phyloP scores from a whole-genome alignment of 2,113 vertebrate species.

The Hippocampus abdominalis region DNA sequence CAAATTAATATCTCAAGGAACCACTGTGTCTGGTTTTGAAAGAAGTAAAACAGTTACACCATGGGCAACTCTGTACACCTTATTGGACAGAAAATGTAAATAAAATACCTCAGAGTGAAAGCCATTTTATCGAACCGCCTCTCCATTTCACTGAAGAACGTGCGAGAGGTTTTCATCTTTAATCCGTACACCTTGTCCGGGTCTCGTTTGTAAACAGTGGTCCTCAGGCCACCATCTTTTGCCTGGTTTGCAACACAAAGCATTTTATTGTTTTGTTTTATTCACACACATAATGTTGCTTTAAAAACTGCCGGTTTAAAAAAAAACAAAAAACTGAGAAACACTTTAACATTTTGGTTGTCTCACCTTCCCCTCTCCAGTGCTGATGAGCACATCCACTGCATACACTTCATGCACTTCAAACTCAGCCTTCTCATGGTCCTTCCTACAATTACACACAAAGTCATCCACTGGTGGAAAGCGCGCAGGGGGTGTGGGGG shows the following conservation, averaged over 20 bases:
- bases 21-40: not conserved
- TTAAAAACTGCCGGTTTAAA: not conserved
- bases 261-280: not conserved
- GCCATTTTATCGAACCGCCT: conserved; percentile 95
- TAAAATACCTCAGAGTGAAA: conserved; percentile 87
- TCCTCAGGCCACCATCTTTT: conserved; percentile 91
- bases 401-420: conserved; percentile 98
- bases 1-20: too few relatives aligned
- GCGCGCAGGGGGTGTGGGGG: not conserved
- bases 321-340: not conserved
- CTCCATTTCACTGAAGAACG: conserved; percentile 96
- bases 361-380: conserved; percentile 93
- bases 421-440: conserved; percentile 97
- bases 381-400: conserved; percentile 93
- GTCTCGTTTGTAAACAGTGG: conserved; percentile 96
- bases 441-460: conserved; percentile 77
- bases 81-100: not conserved
- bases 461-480: not conserved
- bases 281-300: not conserved
- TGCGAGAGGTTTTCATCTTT: conserved; percentile 98
- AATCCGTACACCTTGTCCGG: conserved; percentile 94
- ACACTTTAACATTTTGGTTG: not conserved
- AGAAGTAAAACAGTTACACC: not conserved
- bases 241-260: conserved; percentile 67
- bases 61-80: not conserved